Percentiles rank a stretch among this genome's conserved stretches.
Evolutionary conservation across 2,797 vertebrate genomes (phyloP).

Genomic region (Pteropus rufus): DNA sequence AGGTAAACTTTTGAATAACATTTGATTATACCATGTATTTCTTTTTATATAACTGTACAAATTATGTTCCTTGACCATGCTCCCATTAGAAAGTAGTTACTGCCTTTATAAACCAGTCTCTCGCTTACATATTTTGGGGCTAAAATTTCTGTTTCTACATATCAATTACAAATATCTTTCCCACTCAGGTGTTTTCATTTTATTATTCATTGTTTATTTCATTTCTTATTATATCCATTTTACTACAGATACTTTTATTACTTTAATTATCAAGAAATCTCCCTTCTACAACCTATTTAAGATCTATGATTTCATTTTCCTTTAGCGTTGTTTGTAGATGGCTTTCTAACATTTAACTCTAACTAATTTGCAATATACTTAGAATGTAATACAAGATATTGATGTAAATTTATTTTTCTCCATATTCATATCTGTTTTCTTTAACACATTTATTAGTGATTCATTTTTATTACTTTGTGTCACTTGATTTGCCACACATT

Average conservation of each 20-base stretch:
- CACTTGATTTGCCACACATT: not conserved
- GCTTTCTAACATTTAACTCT: slow-evolving; percentile 17
- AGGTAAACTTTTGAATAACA: not conserved
- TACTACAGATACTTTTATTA: not conserved
- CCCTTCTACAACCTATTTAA: not conserved
- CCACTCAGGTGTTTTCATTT: not conserved
- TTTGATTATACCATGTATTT: not conserved
- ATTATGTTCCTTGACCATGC: not conserved
- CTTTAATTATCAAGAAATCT: slow-evolving; percentile 25
- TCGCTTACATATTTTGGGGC: not conserved
- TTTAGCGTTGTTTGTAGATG: not conserved
- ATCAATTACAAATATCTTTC: not conserved
- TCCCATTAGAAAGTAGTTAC: not conserved
- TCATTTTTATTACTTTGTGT: slow-evolving; percentile 11
- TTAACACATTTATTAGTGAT: slow-evolving; percentile 15
- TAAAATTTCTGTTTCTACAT: not conserved
- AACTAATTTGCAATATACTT: not conserved
- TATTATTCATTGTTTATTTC: slow-evolving; percentile 2
- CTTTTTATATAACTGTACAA: not conserved
- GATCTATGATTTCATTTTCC: not conserved
- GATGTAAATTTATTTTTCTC: slow-evolving; percentile 11
- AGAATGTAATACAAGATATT: not conserved
- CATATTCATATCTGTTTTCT: not conserved
- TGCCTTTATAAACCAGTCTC: not conserved
- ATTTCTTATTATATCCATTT: not conserved